phyloP scores from a whole-genome alignment of 2,113 vertebrate genomes.

The Fregata magnificens region DNA sequence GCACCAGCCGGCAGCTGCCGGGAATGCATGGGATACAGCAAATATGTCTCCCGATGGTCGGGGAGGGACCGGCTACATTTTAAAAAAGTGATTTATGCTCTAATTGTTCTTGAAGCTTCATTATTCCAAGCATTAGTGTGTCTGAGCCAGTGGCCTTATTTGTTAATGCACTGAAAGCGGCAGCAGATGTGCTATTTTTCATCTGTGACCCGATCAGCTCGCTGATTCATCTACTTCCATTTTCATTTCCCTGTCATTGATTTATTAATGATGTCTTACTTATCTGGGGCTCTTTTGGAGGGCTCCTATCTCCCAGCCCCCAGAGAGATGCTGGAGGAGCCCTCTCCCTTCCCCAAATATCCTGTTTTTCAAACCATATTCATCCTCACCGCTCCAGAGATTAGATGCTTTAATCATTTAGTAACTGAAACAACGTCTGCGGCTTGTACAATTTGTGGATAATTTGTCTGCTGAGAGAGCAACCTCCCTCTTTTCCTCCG shows the following conservation, averaged over 20 bases:
- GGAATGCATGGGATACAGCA: background rate
- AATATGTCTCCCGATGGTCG: background rate
- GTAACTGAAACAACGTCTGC: constrained; percentile 33
- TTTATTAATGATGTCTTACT: constrained; percentile 78
- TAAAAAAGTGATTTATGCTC: constrained; percentile 69
- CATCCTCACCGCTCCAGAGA: background rate
- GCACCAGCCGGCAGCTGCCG: background rate
- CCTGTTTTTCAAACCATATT: background rate
- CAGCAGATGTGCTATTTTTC: constrained; percentile 59
- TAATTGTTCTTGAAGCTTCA: constrained; percentile 68
- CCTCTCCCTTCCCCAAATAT: background rate
- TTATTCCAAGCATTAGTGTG: constrained; percentile 68
- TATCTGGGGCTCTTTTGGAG: constrained; percentile 22
- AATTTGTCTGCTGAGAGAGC: constrained; percentile 29
- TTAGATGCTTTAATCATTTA: constrained; percentile 44
- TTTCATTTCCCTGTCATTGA: constrained; percentile 65
- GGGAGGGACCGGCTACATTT: constrained; percentile 31
- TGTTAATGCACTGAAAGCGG: constrained; percentile 49
- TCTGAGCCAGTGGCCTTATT: constrained; percentile 62
- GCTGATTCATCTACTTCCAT: constrained; percentile 64
- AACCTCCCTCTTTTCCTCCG: background rate
- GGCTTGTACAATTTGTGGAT: constrained; percentile 18
- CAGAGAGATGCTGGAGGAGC: background rate
- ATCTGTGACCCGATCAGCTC: constrained; percentile 23
- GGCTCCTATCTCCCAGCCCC: background rate